phyloP scores from a whole-genome alignment of 1,140 invertebrate genomes.

The Hormaphis cornu region DNA sequence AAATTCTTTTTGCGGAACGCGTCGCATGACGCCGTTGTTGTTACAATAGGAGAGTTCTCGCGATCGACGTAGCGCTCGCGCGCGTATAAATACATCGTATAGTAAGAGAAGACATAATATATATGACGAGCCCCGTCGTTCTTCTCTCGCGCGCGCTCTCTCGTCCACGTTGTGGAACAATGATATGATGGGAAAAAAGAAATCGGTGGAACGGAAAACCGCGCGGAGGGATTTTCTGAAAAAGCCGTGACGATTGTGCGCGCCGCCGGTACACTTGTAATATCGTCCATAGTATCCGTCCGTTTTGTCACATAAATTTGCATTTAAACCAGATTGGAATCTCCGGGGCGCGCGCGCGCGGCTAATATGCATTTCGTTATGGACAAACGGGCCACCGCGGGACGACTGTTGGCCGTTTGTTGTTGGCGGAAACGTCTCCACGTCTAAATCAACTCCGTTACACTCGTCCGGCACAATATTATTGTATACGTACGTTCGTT shows the following conservation, averaged over 20 bases:
- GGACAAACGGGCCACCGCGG: slow-evolving; percentile 40
- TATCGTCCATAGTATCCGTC: neutral
- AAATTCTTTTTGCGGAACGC: no score
- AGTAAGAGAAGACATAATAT: no score
- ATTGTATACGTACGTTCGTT: no score
- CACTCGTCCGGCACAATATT: no score
- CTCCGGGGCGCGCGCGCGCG: neutral
- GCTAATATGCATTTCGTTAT: slow-evolving; percentile 31
- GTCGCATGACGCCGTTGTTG: neutral
- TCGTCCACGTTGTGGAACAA: neutral
- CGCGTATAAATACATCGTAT: no score
- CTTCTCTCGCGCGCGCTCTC: neutral
- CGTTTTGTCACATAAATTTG: slow-evolving; percentile 17
- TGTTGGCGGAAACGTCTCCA: no score
- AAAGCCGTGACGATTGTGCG: no score
- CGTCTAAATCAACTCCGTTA: no score
- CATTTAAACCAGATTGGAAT: slow-evolving; percentile 26
- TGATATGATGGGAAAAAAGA: neutral
- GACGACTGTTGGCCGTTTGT: no score
- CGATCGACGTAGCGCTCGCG: neutral
- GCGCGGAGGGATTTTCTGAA: no score
- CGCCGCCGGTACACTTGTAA: no score
- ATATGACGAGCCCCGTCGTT: no score
- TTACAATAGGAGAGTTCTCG: neutral
- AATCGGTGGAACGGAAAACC: neutral